phyloP scores from a whole-genome alignment of 2,888 invertebrate genomes.

The Eilema depressum region DNA sequence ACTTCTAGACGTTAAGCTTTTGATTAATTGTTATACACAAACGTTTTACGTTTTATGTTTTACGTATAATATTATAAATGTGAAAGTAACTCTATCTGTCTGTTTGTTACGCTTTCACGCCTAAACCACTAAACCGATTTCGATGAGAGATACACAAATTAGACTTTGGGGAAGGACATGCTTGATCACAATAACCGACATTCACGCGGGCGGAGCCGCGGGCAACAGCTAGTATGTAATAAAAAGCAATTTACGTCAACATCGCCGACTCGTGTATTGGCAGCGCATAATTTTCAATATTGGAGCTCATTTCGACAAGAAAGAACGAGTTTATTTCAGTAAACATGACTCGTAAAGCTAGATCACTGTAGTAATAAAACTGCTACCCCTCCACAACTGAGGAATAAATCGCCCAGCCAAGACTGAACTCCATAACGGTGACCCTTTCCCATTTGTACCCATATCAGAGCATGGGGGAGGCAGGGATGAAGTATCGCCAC shows the following conservation, averaged over 20 bases:
- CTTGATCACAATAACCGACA: too few species aligned
- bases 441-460: conserved; percentile 58
- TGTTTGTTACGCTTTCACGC: too few species aligned
- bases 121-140: too few species aligned
- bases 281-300: conserved; percentile 67
- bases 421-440: conserved; percentile 61
- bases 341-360: conserved; percentile 76
- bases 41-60: too few species aligned
- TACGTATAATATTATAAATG: too few species aligned
- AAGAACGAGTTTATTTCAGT: conserved; percentile 69
- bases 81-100: too few species aligned
- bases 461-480: conserved; percentile 37
- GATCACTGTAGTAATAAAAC: conserved; percentile 76
- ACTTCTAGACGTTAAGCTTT: neutral
- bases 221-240: conserved; percentile 45
- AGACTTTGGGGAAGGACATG: too few species aligned
- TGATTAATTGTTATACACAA: neutral
- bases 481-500: conserved; percentile 53
- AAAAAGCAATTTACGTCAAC: conserved; percentile 49
- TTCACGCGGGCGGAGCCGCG: too few species aligned
- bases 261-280: conserved; percentile 54
- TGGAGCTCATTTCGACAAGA: conserved; percentile 57
- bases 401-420: conserved; percentile 67
- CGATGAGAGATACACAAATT: too few species aligned
- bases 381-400: conserved; percentile 62